Percentiles rank a stretch among this genome's conserved stretches.
These are phyloP conservation scores for Elysia crispata DNA, from an alignment of 2,888 invertebrate genomes.

Conservation along the genomic window DNA sequence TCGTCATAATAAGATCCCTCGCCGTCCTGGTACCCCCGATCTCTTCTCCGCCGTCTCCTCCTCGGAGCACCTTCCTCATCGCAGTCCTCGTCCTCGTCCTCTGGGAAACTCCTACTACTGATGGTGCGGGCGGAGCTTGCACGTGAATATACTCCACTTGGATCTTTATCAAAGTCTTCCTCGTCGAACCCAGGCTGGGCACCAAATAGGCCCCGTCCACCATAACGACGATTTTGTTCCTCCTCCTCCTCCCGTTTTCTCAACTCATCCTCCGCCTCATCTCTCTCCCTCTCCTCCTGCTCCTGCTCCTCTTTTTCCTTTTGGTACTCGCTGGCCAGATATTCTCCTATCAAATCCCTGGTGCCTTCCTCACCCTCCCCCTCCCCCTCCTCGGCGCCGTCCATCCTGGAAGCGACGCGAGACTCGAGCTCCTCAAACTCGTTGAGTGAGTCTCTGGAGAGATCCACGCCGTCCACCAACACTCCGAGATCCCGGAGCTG, in stretches of 20 bases:
- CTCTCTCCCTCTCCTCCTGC: conserved; percentile 4
- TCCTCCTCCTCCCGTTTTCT: conserved; percentile 50
- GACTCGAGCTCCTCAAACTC: conserved; percentile 70
- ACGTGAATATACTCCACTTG: not conserved
- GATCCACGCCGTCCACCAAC: conserved; percentile 64
- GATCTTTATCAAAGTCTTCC: not conserved
- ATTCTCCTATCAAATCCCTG: conserved; percentile 39
- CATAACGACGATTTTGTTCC: conserved; percentile 29
- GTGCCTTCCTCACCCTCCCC: not conserved
- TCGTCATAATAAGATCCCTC: no score
- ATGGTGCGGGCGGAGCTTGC: conserved; percentile 63
- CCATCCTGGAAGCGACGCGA: conserved; percentile 53
- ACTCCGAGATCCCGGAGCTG: conserved; percentile 69
- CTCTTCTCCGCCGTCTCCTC: conserved; percentile 49
- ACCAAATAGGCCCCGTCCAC: not conserved
- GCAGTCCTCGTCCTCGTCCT: conserved; percentile 47
- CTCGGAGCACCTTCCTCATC: conserved; percentile 56
- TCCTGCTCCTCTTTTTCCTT: conserved; percentile 39
- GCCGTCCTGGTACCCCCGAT: no score
- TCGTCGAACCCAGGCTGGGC: not conserved
- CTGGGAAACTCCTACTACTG: conserved; percentile 67
- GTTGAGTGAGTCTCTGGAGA: conserved; percentile 63
- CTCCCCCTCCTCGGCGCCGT: conserved; percentile 40
- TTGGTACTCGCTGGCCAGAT: conserved; percentile 36
- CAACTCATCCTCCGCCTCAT: not conserved